Percentiles rank a stretch among this genome's conserved stretches.
These are phyloP conservation scores for Aphyosemion australe DNA, from an alignment of 2,113 vertebrate species.

Conservation along the genomic window DNA sequence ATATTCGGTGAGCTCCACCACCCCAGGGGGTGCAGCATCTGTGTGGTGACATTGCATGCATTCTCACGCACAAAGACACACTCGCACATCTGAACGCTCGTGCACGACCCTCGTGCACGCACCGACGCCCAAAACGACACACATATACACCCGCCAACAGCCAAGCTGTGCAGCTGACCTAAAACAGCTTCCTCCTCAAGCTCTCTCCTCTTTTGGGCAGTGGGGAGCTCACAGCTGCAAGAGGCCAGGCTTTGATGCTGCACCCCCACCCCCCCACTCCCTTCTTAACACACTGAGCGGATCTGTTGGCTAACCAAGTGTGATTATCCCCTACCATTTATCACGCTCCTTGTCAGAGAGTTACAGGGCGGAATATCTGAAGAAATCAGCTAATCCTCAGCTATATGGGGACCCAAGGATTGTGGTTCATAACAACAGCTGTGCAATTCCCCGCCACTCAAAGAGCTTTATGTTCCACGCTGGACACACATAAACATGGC, in stretches of 20 bases:
- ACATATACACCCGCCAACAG: conserved; percentile 27
- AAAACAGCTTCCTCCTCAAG: conserved; percentile 68
- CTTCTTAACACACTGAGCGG: conserved; percentile 63
- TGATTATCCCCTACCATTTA: conserved; percentile 74
- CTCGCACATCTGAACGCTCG: conserved; percentile 22
- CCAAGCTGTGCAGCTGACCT: conserved; percentile 73
- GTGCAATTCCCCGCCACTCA: conserved; percentile 57
- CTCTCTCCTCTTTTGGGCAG: conserved; percentile 67
- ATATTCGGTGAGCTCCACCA: conserved; percentile 62
- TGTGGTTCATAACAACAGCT: conserved; percentile 64
- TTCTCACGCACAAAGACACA: conserved; percentile 45
- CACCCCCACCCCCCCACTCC: conserved; percentile 19
- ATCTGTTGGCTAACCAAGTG: conserved; percentile 76
- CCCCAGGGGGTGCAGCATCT: conserved; percentile 64
- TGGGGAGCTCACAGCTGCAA: conserved; percentile 73
- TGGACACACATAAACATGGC: conserved; percentile 31
- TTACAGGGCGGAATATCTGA: conserved; percentile 71
- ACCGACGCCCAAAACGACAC: conserved; percentile 31
- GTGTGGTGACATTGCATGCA: conserved; percentile 63
- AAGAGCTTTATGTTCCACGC: conserved; percentile 49
- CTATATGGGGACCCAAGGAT: conserved; percentile 55
- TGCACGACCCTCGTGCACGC: conserved; percentile 24
- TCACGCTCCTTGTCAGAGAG: conserved; percentile 71
- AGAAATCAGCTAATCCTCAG: conserved; percentile 71
- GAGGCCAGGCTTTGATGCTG: conserved; percentile 69